Evolutionary conservation across 2,797 vertebrate genomes (phyloP).

Genomic region (Staurois parvus): DNA sequence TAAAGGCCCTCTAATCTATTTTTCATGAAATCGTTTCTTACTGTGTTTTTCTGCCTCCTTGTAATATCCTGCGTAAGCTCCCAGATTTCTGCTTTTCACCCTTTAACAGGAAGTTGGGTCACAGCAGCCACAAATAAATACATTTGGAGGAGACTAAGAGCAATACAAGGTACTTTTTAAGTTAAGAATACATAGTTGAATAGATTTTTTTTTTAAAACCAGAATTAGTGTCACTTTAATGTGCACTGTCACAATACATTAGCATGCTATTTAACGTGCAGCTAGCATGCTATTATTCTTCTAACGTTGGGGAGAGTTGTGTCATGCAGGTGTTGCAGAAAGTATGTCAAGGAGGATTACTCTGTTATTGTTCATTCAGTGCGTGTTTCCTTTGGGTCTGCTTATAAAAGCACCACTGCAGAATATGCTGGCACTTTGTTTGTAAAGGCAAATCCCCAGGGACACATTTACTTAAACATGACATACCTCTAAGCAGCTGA

Average conservation of each 20-base stretch:
- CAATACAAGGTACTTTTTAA: too few species aligned
- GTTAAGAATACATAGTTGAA: too few species aligned
- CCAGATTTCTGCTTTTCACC: too few species aligned
- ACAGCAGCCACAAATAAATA: too few species aligned
- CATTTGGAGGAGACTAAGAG: too few species aligned
- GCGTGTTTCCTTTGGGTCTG: constrained; percentile 14
- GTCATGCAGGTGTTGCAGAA: constrained; percentile 19
- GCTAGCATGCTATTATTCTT: background rate
- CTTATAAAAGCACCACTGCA: constrained; percentile 1
- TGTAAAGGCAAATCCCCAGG: constrained; percentile 30
- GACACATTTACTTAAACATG: constrained; percentile 18
- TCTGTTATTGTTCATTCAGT: background rate
- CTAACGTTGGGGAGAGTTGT: background rate
- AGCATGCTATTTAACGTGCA: background rate
- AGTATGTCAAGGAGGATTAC: constrained; percentile 21
- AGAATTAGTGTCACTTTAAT: too few species aligned
- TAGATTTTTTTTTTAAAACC: too few species aligned
- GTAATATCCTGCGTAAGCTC: too few species aligned
- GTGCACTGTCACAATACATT: background rate
- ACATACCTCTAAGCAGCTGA: constrained; percentile 33
- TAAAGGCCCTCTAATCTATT: too few species aligned
- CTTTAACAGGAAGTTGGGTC: too few species aligned
- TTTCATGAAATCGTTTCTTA: too few species aligned
- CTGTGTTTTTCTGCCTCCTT: too few species aligned
- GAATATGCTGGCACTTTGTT: constrained; percentile 27